These are phyloP conservation scores for Branchellion lobata DNA, from an alignment of 2,888 invertebrate species.

Conservation along the genomic window DNA sequence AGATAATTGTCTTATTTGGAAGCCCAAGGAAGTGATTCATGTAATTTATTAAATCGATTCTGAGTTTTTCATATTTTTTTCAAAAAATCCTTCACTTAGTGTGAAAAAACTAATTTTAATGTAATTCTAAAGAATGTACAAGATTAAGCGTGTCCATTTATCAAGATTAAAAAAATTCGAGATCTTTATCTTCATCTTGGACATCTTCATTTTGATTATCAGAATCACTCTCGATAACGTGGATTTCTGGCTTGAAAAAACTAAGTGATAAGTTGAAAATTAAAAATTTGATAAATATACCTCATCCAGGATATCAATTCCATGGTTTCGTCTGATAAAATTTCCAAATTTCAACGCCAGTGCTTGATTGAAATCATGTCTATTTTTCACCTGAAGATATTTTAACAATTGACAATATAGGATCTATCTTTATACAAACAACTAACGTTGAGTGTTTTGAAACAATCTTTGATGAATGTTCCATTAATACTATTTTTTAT, in stretches of 20 bases:
- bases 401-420: not conserved
- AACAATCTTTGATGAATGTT: conserved; percentile 15
- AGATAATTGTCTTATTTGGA: conserved; percentile 1
- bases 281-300: not conserved
- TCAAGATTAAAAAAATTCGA: not conserved
- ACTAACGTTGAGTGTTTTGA: not conserved
- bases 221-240: not conserved
- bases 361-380: conserved; percentile 24
- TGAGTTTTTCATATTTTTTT: too few relatives aligned
- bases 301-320: not conserved
- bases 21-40: too few relatives aligned
- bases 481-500: conserved; percentile 34
- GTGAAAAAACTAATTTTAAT: too few relatives aligned
- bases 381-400: conserved; percentile 21
- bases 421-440: not conserved
- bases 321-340: not conserved
- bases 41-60: too few relatives aligned
- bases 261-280: not conserved
- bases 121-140: too few relatives aligned
- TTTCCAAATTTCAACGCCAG: not conserved
- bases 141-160: not conserved
- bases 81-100: too few relatives aligned
- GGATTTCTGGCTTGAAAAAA: not conserved
- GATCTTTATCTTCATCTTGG: not conserved
- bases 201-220: not conserved